Conservation (phyloP, 2,888 invertebrate species). For the Acanthosepion lycidas region DNA sequence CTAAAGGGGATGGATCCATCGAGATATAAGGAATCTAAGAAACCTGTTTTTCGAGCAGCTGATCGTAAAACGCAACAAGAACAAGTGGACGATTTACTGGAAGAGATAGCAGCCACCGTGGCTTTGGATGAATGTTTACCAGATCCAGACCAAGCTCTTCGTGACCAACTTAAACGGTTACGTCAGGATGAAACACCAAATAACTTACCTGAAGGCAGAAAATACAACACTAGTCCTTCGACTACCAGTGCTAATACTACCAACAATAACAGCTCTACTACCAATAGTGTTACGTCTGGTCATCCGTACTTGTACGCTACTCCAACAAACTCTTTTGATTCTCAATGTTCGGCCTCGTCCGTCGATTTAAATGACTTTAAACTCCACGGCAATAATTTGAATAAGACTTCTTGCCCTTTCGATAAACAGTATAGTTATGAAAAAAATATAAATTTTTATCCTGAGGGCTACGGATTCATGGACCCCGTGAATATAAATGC, state of each 20-base stretch:
- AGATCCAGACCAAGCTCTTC: slow-evolving; percentile 75
- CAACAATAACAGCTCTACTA: background rate
- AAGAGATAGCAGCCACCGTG: slow-evolving; percentile 70
- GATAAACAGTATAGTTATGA: slow-evolving; percentile 40
- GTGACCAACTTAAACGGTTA: slow-evolving; percentile 58
- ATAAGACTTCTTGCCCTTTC: background rate
- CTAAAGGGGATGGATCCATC: background rate
- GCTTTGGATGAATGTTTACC: slow-evolving; percentile 64
- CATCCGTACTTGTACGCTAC: background rate
- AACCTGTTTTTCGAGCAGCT: slow-evolving; percentile 62
- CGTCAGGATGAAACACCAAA: slow-evolving; percentile 50
- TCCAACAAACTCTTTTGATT: background rate
- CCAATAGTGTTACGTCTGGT: background rate
- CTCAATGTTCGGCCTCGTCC: background rate
- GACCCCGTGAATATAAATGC: slow-evolving; percentile 39
- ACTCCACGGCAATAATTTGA: background rate
- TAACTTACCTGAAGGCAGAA: background rate
- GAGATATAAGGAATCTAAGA: background rate
- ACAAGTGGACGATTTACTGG: slow-evolving; percentile 69
- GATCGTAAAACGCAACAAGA: slow-evolving; percentile 65
- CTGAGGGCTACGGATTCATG: background rate
- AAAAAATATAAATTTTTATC: slow-evolving; percentile 35
- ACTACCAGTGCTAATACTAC: background rate
- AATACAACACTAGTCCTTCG: background rate
- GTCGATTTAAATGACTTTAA: background rate